Percentiles rank a stretch among this genome's conserved stretches.
These are phyloP conservation scores for Polyodon spathula DNA, from an alignment of 2,113 vertebrate genomes.

Conservation along the genomic window DNA sequence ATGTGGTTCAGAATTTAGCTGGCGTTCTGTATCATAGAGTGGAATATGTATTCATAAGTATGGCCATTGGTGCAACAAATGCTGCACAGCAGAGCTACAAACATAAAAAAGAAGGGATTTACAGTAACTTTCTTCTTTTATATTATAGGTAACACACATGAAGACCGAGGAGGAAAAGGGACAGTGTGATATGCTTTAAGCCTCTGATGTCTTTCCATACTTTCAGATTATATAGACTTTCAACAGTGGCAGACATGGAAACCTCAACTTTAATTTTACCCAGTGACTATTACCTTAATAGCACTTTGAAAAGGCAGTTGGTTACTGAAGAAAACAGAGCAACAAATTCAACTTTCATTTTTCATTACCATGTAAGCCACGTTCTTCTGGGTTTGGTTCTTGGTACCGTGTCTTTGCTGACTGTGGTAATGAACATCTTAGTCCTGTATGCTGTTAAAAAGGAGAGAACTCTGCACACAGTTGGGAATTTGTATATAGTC, in stretches of 20 bases:
- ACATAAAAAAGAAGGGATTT: too few relatives aligned
- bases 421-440: constrained; percentile 80
- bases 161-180: too few relatives aligned
- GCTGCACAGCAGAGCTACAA: too few relatives aligned
- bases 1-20: too few relatives aligned
- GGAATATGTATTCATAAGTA: too few relatives aligned
- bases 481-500: constrained; percentile 88
- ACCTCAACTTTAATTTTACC: constrained; percentile 21
- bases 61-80: too few relatives aligned
- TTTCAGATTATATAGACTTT: too few relatives aligned
- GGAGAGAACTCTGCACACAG: constrained; percentile 83
- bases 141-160: too few relatives aligned
- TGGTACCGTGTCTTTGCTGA: constrained; percentile 70
- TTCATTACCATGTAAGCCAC: constrained; percentile 36
- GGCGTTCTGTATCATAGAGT: too few relatives aligned
- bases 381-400: constrained; percentile 63
- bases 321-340: constrained; percentile 32
- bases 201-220: too few relatives aligned
- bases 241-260: constrained; percentile 23
- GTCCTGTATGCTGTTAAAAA: constrained; percentile 75
- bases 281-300: constrained; percentile 25
- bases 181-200: too few relatives aligned
- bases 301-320: constrained; percentile 40
- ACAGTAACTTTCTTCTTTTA: too few relatives aligned
- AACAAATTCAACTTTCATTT: constrained; percentile 29